Evolutionary conservation across 2,797 vertebrate genomes (phyloP).

Genomic region (Chrysocyon brachyurus): DNA sequence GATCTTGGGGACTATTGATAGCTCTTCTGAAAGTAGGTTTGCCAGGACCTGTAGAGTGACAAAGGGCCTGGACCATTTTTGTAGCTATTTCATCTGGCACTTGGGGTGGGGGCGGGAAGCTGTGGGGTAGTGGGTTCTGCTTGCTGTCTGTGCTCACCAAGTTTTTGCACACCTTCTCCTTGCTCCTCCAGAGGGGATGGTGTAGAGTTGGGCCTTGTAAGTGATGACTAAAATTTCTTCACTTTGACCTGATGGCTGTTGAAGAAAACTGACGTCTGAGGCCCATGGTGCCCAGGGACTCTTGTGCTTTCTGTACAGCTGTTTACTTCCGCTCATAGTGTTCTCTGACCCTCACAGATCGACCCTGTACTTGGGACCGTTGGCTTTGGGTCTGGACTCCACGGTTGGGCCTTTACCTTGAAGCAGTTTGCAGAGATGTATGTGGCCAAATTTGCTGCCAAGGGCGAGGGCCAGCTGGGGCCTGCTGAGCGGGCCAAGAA

Average conservation of each 20-base stretch:
- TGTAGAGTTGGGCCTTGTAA: not conserved
- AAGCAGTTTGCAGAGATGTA: slow-evolving; percentile 99
- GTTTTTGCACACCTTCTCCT: rapidly evolving
- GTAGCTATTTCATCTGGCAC: rapidly evolving
- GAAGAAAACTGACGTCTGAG: slow-evolving; percentile 92
- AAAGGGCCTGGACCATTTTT: no score
- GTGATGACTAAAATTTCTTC: slow-evolving; percentile 97
- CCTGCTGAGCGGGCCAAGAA: slow-evolving; percentile 94
- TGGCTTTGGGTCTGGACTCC: slow-evolving; percentile 97
- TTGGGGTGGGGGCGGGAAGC: rapidly evolving
- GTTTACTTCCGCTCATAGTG: rapidly evolving
- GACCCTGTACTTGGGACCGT: slow-evolving; percentile 95
- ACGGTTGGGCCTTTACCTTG: slow-evolving; percentile 98
- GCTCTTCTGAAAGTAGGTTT: no score
- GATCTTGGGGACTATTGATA: not conserved
- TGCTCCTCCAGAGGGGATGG: not conserved
- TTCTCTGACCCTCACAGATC: slow-evolving; percentile 87
- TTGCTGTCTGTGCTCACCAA: rapidly evolving
- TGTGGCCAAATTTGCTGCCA: slow-evolving; percentile 95
- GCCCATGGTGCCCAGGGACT: rapidly evolving
- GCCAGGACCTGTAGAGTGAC: not conserved
- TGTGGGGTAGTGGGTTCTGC: rapidly evolving
- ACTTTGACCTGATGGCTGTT: slow-evolving; percentile 98
- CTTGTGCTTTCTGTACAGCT: rapidly evolving
- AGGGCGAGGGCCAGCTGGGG: slow-evolving; percentile 92